Evolutionary conservation across 2,113 vertebrate genomes (phyloP).

Genomic region (Grammomys surdaster): DNA sequence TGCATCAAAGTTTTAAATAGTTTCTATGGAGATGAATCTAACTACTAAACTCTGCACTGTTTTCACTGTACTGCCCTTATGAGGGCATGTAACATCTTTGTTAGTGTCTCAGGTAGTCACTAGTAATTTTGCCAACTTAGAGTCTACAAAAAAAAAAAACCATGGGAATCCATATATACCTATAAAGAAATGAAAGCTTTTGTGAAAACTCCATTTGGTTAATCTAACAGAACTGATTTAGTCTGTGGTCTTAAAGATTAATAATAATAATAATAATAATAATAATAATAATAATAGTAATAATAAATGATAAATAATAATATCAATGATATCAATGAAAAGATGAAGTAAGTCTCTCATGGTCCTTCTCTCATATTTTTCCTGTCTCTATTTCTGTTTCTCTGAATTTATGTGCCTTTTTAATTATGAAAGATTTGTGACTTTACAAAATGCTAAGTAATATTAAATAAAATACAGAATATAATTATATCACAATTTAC

Average conservation of each 20-base stretch:
- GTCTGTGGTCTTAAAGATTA: neutral
- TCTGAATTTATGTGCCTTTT: neutral
- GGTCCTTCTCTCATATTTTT: neutral
- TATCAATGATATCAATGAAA: neutral
- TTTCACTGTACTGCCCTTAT: neutral
- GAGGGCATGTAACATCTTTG: slow-evolving; percentile 31
- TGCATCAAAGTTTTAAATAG: neutral
- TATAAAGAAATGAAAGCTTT: neutral
- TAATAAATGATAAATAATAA: neutral
- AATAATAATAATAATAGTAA: fast-evolving
- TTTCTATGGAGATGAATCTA: neutral
- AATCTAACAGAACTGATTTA: slow-evolving; percentile 19
- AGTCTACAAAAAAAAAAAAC: neutral
- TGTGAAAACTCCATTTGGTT: slow-evolving; percentile 11
- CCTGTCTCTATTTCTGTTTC: neutral
- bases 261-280: neutral
- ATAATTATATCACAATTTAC: neutral
- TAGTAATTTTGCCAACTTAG: neutral
- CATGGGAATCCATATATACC: neutral
- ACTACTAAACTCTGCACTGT: slow-evolving; percentile 7
- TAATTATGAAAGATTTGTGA: slow-evolving; percentile 46
- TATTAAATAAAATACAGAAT: neutral
- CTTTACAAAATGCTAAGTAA: neutral
- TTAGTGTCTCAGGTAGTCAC: neutral
- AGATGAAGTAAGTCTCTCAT: neutral